Evolutionary conservation across 2,113 vertebrate genomes (phyloP).

Genomic region (Microtus montanus): DNA sequence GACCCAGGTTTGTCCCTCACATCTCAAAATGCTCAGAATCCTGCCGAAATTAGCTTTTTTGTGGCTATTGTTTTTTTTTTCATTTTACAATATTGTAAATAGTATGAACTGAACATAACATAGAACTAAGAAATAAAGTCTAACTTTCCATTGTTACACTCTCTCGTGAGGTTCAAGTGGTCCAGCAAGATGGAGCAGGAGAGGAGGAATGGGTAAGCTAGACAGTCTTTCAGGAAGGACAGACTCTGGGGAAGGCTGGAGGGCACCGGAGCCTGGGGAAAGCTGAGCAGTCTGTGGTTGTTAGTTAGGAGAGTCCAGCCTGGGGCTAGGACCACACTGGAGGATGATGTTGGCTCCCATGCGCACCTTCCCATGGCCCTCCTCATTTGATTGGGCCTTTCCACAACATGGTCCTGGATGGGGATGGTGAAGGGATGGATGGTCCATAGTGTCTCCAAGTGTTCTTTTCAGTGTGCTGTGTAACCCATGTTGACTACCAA

Average conservation of each 20-base stretch:
- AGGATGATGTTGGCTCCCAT: not conserved
- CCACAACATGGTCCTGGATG: not conserved
- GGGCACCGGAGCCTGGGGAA: not conserved
- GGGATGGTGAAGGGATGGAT: not conserved
- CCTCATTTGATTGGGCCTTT: not conserved
- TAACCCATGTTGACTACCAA: not conserved
- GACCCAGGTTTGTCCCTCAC: not conserved
- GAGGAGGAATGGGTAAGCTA: too few relatives aligned
- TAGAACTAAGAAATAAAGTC: not conserved
- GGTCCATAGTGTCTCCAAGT: not conserved
- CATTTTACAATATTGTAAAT: not conserved
- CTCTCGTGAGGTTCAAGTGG: not conserved
- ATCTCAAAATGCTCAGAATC: not conserved
- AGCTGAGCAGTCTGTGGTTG: not conserved
- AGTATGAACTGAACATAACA: not conserved
- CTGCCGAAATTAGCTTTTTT: not conserved
- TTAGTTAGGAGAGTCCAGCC: not conserved
- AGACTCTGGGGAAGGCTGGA: fast-evolving
- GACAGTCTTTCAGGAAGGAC: not conserved
- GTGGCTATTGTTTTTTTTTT: too few relatives aligned
- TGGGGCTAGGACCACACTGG: too few relatives aligned
- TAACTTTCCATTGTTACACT: not conserved
- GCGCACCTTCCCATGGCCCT: not conserved
- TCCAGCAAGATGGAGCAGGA: not conserved
- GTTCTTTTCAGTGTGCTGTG: too few relatives aligned